These are phyloP conservation scores for Phrixothrix hirtus DNA, from an alignment of 2,888 invertebrate genomes.

Conservation along the genomic window DNA sequence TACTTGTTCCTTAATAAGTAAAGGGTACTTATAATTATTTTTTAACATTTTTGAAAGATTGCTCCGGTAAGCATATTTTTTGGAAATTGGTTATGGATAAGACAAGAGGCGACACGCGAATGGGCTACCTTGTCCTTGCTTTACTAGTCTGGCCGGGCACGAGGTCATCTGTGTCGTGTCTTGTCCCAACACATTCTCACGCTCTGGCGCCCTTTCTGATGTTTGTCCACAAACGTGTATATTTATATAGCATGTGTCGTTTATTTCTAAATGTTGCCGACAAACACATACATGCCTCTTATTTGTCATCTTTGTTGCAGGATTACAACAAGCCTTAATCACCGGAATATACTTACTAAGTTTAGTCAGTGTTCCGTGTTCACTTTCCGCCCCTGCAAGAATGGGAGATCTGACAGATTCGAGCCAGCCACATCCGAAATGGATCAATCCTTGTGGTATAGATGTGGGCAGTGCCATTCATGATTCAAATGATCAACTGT, in stretches of 20 bases:
- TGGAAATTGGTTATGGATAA: conserved; percentile 10
- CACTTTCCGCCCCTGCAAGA: conserved; percentile 50
- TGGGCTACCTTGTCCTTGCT: conserved; percentile 36
- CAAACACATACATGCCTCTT: conserved; percentile 37
- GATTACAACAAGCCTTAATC: conserved; percentile 55
- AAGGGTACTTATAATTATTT: too few species aligned
- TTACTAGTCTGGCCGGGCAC: conserved; percentile 34
- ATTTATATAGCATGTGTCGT: conserved; percentile 47
- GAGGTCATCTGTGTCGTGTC: conserved; percentile 40
- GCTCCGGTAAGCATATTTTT: conserved; percentile 16
- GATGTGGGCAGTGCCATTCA: conserved; percentile 35
- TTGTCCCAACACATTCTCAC: conserved; percentile 50
- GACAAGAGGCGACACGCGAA: conserved; percentile 29
- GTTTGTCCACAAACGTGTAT: conserved; percentile 49
- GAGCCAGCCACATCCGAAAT: conserved; percentile 49
- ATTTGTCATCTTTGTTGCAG: conserved; percentile 48
- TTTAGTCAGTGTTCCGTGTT: conserved; percentile 48
- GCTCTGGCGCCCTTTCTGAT: conserved; percentile 50
- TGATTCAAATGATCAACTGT: conserved; percentile 39
- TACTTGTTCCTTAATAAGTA: too few species aligned
- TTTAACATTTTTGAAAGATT: too few species aligned
- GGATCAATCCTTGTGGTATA: conserved; percentile 59
- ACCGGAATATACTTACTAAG: conserved; percentile 53
- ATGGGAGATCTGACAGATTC: conserved; percentile 34
- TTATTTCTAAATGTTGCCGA: conserved; percentile 42